Conservation (phyloP, 2,888 invertebrate species). For the Branchipolynoe longqiensis region DNA sequence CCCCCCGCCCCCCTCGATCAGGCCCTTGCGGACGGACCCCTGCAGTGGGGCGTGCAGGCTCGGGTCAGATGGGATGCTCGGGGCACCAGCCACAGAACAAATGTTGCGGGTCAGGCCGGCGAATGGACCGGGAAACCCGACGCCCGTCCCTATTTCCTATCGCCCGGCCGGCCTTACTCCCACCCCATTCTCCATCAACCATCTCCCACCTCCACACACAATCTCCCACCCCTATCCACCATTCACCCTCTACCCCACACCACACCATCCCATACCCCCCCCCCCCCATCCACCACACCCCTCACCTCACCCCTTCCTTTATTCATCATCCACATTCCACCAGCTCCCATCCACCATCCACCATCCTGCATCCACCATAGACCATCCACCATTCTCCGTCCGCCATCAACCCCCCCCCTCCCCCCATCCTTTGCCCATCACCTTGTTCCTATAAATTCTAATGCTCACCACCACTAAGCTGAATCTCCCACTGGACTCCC, state of each 20-base stretch:
- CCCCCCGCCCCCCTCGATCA: too few relatives aligned
- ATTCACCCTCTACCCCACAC: not conserved
- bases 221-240: not conserved
- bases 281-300: not conserved
- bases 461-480: too few relatives aligned
- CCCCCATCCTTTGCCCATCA: too few relatives aligned
- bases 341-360: too few relatives aligned
- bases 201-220: not conserved
- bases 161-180: not conserved
- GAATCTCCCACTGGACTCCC: too few relatives aligned
- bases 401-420: too few relatives aligned
- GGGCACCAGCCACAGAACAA: conserved; percentile 13
- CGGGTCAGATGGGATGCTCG: not conserved
- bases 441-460: too few relatives aligned
- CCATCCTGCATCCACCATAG: too few relatives aligned
- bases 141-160: not conserved
- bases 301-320: too few relatives aligned
- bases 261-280: not conserved
- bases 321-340: too few relatives aligned
- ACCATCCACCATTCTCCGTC: too few relatives aligned
- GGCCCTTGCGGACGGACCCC: not conserved
- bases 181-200: not conserved
- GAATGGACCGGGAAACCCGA: conserved; percentile 12
- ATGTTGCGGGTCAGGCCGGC: conserved; percentile 10
- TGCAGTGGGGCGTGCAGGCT: not conserved